Conservation (phyloP, 2,888 invertebrate genomes). For the Ceraclea dissimilis region DNA sequence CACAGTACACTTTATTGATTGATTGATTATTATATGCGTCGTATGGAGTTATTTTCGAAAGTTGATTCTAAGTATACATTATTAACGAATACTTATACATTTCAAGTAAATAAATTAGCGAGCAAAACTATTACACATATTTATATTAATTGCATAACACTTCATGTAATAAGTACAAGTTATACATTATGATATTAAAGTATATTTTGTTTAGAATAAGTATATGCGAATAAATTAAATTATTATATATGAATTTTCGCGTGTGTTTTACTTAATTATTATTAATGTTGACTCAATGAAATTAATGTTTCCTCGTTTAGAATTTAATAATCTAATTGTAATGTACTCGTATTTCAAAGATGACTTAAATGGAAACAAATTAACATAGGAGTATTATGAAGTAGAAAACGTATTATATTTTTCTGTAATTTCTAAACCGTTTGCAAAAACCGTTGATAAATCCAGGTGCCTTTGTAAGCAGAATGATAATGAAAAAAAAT, state of each 20-base stretch:
- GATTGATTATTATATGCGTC: not conserved
- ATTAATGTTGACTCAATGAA: not conserved
- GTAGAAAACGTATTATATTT: too few relatives aligned
- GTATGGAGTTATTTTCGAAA: constrained; percentile 1
- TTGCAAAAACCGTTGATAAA: too few relatives aligned
- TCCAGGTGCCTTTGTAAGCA: too few relatives aligned
- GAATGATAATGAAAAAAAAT: too few relatives aligned
- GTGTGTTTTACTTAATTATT: not conserved
- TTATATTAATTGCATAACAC: not conserved
- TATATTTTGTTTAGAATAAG: not conserved
- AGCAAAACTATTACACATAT: not conserved
- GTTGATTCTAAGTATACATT: not conserved
- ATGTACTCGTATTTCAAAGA: too few relatives aligned
- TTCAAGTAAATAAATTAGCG: not conserved
- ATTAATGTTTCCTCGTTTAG: not conserved
- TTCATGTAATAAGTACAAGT: not conserved
- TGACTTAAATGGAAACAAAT: too few relatives aligned
- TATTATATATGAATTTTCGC: not conserved
- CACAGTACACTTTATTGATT: not conserved
- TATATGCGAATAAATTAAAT: constrained; percentile 1
- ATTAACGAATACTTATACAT: not conserved
- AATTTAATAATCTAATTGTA: not conserved
- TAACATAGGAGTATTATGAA: too few relatives aligned
- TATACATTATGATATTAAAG: not conserved
- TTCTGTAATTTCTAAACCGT: too few relatives aligned